phyloP scores from a whole-genome alignment of 2,797 vertebrate species.

The Pelodytes ibericus region DNA sequence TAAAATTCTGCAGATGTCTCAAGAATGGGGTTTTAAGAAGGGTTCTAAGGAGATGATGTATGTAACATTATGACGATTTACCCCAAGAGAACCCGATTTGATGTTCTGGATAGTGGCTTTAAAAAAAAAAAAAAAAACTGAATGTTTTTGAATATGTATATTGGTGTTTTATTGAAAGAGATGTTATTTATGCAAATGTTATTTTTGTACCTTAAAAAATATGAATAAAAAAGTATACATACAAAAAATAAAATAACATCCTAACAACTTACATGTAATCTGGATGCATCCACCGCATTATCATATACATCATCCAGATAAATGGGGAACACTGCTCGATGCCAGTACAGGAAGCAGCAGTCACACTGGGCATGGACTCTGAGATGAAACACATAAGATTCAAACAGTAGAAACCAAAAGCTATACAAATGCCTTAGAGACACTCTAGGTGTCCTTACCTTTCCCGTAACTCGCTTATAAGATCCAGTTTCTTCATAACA shows the following conservation, averaged over 20 bases:
- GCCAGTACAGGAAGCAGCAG: conserved; percentile 97
- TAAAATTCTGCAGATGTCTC: too few relatives aligned
- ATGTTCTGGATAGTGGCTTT: too few relatives aligned
- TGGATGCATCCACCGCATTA: conserved; percentile 91
- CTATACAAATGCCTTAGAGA: not conserved
- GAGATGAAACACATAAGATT: conserved; percentile 56
- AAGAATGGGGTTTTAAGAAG: too few relatives aligned
- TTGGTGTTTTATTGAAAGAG: too few relatives aligned
- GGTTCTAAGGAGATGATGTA: too few relatives aligned
- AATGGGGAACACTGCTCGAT: conserved; percentile 94
- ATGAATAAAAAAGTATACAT: too few relatives aligned
- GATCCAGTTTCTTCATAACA: conserved; percentile 92
- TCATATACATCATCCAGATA: conserved; percentile 97
- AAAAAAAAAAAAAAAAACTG: too few relatives aligned
- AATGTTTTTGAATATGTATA: too few relatives aligned
- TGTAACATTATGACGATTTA: too few relatives aligned
- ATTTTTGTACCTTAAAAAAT: too few relatives aligned
- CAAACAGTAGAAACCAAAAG: not conserved
- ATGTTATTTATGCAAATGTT: not conserved
- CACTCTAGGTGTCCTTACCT: conserved; percentile 70
- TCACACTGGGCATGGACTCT: conserved; percentile 91
- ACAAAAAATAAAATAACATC: too few relatives aligned
- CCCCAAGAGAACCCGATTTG: too few relatives aligned
- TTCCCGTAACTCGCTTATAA: conserved; percentile 93
- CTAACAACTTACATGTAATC: conserved; percentile 86